A percentile compares a stretch with the other conserved stretches of the same genome.
Evolutionary conservation across 2,113 vertebrate genomes (phyloP).

Genomic region (Psettodes erumei): DNA sequence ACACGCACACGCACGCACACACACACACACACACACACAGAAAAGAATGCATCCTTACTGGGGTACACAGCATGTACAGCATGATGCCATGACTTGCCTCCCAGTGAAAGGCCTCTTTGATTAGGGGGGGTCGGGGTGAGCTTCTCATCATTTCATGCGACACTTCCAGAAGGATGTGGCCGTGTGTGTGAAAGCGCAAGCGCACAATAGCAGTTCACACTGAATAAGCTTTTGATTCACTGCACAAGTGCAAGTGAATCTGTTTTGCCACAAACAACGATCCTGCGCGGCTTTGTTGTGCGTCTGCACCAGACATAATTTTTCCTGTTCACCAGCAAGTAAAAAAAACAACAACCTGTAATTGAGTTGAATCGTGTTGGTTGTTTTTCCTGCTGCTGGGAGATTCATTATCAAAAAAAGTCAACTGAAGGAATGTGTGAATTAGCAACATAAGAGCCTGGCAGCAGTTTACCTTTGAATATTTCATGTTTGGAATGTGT

Average conservation of each 20-base stretch:
- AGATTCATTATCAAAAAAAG: constrained; percentile 33
- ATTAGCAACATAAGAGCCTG: constrained; percentile 20
- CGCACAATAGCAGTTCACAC: constrained; percentile 21
- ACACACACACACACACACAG: constrained; percentile 23
- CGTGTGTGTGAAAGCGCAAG: constrained; percentile 17
- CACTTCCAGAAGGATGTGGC: constrained; percentile 15
- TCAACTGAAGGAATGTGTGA: constrained; percentile 26
- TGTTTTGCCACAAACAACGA: background rate
- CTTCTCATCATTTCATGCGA: constrained; percentile 35
- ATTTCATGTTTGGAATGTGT: constrained; percentile 42
- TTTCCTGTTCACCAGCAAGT: background rate
- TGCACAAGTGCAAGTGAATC: constrained; percentile 10
- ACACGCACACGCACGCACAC: constrained; percentile 17
- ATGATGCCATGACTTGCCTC: constrained; percentile 43
- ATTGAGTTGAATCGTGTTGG: constrained; percentile 44
- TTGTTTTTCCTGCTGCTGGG: background rate
- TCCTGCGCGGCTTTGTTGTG: background rate
- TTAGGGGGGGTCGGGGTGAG: background rate
- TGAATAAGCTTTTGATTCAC: constrained; percentile 28
- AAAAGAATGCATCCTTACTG: constrained; percentile 25
- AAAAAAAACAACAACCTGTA: background rate
- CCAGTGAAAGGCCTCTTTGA: constrained; percentile 64
- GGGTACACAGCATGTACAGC: constrained; percentile 31
- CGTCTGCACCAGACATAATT: background rate
- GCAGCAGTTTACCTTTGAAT: constrained; percentile 37